These are phyloP conservation scores for Cacoxenus indagator DNA, from an alignment of 2,888 invertebrate species.

Conservation along the genomic window DNA sequence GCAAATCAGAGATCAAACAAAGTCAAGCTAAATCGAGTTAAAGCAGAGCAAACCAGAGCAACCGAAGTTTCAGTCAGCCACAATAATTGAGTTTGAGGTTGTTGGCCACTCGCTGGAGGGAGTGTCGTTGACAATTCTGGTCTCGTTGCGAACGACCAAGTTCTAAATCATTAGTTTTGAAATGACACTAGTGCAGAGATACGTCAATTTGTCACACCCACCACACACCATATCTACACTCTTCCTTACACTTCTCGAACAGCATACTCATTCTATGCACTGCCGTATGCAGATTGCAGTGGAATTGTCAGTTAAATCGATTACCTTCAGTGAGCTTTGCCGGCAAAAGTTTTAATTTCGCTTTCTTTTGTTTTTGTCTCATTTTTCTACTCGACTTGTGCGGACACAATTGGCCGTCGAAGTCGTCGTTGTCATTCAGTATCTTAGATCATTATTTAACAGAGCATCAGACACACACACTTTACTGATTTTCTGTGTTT, in stretches of 20 bases:
- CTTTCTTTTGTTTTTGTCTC: not conserved
- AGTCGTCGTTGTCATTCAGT: slow-evolving; percentile 46
- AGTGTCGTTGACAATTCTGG: not conserved
- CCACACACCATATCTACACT: too few species aligned
- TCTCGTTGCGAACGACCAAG: slow-evolving; percentile 3
- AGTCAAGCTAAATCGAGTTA: not conserved
- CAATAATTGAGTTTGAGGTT: slow-evolving; percentile 26
- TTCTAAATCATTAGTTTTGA: slow-evolving; percentile 56
- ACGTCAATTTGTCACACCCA: slow-evolving; percentile 4
- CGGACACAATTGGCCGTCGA: slow-evolving; percentile 43
- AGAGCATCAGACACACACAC: slow-evolving; percentile 37
- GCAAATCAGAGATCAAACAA: not conserved
- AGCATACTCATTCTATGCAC: too few species aligned
- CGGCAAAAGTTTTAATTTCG: not conserved
- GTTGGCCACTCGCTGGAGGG: slow-evolving; percentile 2
- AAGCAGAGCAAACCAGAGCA: not conserved
- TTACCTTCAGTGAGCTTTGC: not conserved
- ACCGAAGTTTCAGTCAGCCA: slow-evolving; percentile 5
- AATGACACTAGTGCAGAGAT: slow-evolving; percentile 37
- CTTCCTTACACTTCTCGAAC: too few species aligned
- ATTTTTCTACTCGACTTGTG: not conserved
- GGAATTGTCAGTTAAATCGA: not conserved
- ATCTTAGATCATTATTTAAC: slow-evolving; percentile 62
- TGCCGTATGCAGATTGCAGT: slow-evolving; percentile 1
- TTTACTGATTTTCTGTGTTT: not conserved